These are phyloP conservation scores for Hetaerina americana DNA, from an alignment of 1,140 invertebrate genomes.

Conservation along the genomic window DNA sequence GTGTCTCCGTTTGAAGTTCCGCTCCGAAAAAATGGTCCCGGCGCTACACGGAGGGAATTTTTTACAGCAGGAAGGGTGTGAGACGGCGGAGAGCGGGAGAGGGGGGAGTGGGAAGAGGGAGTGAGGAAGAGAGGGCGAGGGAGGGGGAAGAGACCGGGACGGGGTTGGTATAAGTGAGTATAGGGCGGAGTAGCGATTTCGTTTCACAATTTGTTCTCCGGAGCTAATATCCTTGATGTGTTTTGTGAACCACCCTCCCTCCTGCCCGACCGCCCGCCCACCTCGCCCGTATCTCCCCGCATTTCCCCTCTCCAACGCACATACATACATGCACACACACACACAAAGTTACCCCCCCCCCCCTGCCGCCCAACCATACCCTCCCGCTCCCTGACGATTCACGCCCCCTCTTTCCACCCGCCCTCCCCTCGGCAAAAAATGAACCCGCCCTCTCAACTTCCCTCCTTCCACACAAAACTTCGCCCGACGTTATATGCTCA, in stretches of 20 bases:
- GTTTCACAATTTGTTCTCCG: slow-evolving; percentile 12
- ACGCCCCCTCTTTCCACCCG: too few species aligned
- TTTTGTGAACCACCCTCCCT: slow-evolving; percentile 2
- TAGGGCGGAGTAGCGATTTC: background rate
- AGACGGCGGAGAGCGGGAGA: background rate
- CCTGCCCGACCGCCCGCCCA: background rate
- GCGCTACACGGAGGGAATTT: background rate
- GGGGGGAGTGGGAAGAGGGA: background rate
- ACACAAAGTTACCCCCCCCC: too few species aligned
- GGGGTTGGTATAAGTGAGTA: too few species aligned
- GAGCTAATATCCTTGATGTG: slow-evolving; percentile 14
- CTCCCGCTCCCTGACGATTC: too few species aligned
- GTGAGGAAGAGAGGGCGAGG: background rate
- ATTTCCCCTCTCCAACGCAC: too few species aligned
- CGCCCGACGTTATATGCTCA: background rate
- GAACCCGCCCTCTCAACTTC: too few species aligned
- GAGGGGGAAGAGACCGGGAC: background rate
- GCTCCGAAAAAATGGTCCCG: background rate
- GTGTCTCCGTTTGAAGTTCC: background rate
- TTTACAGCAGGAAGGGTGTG: too few species aligned
- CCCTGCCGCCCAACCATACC: too few species aligned
- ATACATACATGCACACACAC: too few species aligned
- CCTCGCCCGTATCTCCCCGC: too few species aligned
- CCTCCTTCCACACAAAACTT: background rate
- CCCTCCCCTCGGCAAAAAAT: too few species aligned